Evolutionary conservation across 2,113 vertebrate species (phyloP).

Genomic region (Fulmarus glacialis): DNA sequence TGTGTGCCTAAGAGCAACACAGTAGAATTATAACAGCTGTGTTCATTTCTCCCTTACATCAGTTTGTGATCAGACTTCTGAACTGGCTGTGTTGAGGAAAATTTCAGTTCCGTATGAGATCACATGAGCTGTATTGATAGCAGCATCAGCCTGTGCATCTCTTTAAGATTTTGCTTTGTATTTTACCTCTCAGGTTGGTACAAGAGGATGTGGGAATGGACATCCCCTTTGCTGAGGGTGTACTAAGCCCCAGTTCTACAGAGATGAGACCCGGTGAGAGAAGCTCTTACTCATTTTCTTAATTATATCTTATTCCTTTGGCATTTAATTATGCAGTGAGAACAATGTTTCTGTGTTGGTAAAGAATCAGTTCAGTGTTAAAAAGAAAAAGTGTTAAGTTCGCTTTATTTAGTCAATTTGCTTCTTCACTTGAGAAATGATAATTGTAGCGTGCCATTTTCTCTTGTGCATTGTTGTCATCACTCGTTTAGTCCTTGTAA

Average conservation of each 20-base stretch:
- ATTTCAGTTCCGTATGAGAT: neutral
- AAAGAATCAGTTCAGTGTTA: neutral
- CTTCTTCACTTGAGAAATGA: neutral
- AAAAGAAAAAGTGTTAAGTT: neutral
- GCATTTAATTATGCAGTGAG: conserved; percentile 43
- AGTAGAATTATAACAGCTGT: neutral
- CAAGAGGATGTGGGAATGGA: conserved; percentile 87
- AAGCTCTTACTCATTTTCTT: neutral
- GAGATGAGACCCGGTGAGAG: conserved; percentile 89
- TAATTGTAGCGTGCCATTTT: neutral
- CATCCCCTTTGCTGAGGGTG: conserved; percentile 74
- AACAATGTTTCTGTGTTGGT: conserved; percentile 21
- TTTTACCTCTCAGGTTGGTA: conserved; percentile 71
- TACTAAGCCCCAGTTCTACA: conserved; percentile 65
- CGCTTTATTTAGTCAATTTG: conserved; percentile 24
- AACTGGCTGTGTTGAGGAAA: neutral
- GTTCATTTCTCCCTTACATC: neutral
- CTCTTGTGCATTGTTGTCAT: neutral
- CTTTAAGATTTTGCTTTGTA: neutral
- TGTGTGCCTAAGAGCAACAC: accelerated
- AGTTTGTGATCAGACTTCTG: neutral
- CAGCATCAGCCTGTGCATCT: neutral
- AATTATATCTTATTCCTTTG: neutral
- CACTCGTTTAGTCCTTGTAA: neutral
- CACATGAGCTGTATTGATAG: neutral